Evolutionary conservation across 1,140 invertebrate genomes (phyloP), one percentile per base, ranked within the genome.

Genomic region (Panagrolaimus sp.): DNA sequence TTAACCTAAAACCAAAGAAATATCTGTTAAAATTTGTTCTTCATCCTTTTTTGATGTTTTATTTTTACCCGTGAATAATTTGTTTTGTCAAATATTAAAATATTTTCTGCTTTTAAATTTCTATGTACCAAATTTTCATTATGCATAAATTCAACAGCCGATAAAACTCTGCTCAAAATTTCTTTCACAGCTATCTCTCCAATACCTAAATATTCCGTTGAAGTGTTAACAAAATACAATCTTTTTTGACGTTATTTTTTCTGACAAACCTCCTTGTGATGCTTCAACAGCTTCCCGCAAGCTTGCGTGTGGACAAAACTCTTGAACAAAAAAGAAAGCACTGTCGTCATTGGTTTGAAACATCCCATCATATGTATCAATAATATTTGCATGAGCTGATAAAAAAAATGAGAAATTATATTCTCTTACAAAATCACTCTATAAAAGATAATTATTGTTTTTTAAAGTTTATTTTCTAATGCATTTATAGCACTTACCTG

Each of bases 81-180:
- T 43, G 84, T 76, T 64, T 85, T 81, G 25, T 85, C 84, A 63
- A 84, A 85, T 11, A 84, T 73, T 5, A 85, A 70, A 43, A 84
- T 76, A 62, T 84, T 85, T 67, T 84, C 84, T 0, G 84, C 83
- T 13, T 75, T 71, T 11, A 95, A 89, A 83, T 95, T 92, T 25
- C 92, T 86, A 84, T 95, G 92, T 20, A 94, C 92, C 53, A 97
- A 85, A 74, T 92, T 90, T 84, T 93, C 89, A 47, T 88, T 89
- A 84, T 97, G 94, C 81, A 98, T 89, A 83, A 92, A 88, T 77
- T 96, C 92, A 68, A 97, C 86, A 0, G 93, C 94, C 0, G 92
- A 89, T 8, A 91, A 89, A 69, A 96, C 84, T 84, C 92, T 88
- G 5, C 85, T 78, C 0, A 87, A 87, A 84, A 85, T 73, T 62